Evolutionary conservation across 1,140 invertebrate genomes (phyloP).

Genomic region (Drosophila navojoa): DNA sequence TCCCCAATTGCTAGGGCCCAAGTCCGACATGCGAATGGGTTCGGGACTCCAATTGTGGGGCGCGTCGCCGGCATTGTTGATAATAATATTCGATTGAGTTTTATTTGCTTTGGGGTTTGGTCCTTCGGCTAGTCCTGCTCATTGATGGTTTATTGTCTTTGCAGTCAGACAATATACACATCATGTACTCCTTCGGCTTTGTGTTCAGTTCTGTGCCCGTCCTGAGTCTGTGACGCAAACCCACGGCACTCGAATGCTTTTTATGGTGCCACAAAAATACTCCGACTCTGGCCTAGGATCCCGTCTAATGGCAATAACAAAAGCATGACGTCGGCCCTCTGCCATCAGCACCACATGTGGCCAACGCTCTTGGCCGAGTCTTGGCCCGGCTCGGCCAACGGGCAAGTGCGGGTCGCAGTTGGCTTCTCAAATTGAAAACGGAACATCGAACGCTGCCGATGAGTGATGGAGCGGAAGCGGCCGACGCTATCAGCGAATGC

Average conservation of each 20-base stretch:
- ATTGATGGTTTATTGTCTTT: conserved; percentile 78
- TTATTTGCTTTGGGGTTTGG: conserved; percentile 76
- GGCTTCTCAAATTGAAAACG: conserved; percentile 36
- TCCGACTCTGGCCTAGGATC: conserved; percentile 2
- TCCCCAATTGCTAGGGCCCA: conserved; percentile 33
- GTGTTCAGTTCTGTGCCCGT: not conserved
- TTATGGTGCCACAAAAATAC: conserved; percentile 43
- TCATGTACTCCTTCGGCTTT: conserved; percentile 1
- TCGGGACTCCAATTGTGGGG: conserved; percentile 37
- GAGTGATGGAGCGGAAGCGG: conserved; percentile 43
- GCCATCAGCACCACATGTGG: conserved; percentile 28
- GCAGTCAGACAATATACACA: conserved; percentile 53
- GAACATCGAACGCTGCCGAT: conserved; percentile 21
- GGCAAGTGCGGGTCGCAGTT: conserved; percentile 23
- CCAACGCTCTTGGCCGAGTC: conserved; percentile 16
- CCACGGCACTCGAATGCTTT: conserved; percentile 36
- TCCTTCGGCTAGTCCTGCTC: conserved; percentile 33
- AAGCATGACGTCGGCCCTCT: conserved; percentile 15
- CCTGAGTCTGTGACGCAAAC: conserved; percentile 54
- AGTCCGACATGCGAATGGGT: conserved; percentile 51
- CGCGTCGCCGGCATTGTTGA: conserved; percentile 58
- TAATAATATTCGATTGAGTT: conserved; percentile 81
- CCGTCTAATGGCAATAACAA: conserved; percentile 22
- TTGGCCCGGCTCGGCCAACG: not conserved
- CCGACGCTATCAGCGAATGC: conserved; percentile 45